Conservation (phyloP, 2,888 invertebrate genomes). For the Eupithecia centaureata region DNA sequence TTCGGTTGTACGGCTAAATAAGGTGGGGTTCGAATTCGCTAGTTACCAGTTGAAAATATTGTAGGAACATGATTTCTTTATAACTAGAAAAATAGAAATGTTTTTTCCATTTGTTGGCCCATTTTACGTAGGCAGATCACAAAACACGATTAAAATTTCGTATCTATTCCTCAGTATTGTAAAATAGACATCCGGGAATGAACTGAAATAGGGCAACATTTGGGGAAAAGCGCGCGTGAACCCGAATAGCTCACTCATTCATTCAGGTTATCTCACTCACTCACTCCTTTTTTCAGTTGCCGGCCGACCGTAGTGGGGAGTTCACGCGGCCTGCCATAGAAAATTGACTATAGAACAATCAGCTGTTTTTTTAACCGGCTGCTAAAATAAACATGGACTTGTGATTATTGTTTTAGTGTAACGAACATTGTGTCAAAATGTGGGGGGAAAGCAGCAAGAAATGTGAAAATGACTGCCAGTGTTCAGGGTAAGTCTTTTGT, state of each 20-base stretch:
- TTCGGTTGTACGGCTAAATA: background rate
- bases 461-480: constrained; percentile 76
- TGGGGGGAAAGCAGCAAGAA: constrained; percentile 73
- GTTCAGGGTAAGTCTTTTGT: constrained; percentile 69
- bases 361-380: constrained; percentile 49
- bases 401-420: constrained; percentile 53
- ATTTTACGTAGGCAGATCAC: background rate
- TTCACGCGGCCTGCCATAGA: background rate
- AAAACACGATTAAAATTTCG: background rate
- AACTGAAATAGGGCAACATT: constrained; percentile 52
- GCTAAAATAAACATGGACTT: constrained; percentile 62
- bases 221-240: constrained; percentile 44
- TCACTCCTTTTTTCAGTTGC: constrained; percentile 32
- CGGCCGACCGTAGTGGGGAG: constrained; percentile 30
- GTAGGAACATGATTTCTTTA: background rate
- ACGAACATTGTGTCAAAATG: constrained; percentile 61
- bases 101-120: background rate
- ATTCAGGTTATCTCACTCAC: constrained; percentile 13
- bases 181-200: constrained; percentile 39
- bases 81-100: background rate
- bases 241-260: constrained; percentile 9
- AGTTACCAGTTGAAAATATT: background rate
- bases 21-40: background rate
- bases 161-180: no score
- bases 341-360: constrained; percentile 10